Evolutionary conservation across 2,797 vertebrate genomes (phyloP).

Genomic region (Oryzias sinensis): DNA sequence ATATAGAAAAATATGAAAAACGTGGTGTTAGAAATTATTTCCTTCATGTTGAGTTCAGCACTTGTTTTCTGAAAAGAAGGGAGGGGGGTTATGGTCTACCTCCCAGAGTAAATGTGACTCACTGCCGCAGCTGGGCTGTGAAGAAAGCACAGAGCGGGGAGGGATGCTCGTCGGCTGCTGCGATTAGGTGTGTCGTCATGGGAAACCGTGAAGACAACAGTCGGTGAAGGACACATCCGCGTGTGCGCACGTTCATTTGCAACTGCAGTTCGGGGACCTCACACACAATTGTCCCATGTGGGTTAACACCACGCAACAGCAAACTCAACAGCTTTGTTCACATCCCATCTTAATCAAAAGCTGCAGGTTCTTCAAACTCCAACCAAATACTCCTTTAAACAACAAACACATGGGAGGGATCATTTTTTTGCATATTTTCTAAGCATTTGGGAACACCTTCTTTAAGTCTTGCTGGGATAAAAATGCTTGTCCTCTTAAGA

Average conservation of each 20-base stretch:
- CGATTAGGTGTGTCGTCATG: slow-evolving; percentile 46
- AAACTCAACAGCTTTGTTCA: slow-evolving; percentile 3
- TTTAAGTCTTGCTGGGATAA: slow-evolving; percentile 6
- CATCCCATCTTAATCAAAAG: slow-evolving; percentile 22
- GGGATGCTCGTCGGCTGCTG: slow-evolving; percentile 29
- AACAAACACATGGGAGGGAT: slow-evolving; percentile 2
- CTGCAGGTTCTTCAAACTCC: slow-evolving; percentile 12
- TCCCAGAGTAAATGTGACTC: slow-evolving; percentile 55
- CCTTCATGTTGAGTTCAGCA: slow-evolving; percentile 56
- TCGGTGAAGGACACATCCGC: background rate
- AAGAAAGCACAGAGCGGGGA: slow-evolving; percentile 55
- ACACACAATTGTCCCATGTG: slow-evolving; percentile 2
- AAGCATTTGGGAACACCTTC: background rate
- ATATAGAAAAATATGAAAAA: slow-evolving; percentile 64
- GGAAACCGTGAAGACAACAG: slow-evolving; percentile 31
- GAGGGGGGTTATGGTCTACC: slow-evolving; percentile 50
- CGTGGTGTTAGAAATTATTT: slow-evolving; percentile 62
- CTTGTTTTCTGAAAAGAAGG: slow-evolving; percentile 58
- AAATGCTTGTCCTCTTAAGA: slow-evolving; percentile 10
- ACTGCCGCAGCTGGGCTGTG: slow-evolving; percentile 46
- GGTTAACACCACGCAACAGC: slow-evolving; percentile 12
- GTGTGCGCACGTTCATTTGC: slow-evolving; percentile 6
- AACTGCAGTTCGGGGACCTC: slow-evolving; percentile 2
- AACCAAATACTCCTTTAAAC: slow-evolving; percentile 18
- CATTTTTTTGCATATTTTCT: slow-evolving; percentile 15